These are phyloP conservation scores for Mantis religiosa DNA, from an alignment of 2,888 invertebrate genomes.

Conservation along the genomic window DNA sequence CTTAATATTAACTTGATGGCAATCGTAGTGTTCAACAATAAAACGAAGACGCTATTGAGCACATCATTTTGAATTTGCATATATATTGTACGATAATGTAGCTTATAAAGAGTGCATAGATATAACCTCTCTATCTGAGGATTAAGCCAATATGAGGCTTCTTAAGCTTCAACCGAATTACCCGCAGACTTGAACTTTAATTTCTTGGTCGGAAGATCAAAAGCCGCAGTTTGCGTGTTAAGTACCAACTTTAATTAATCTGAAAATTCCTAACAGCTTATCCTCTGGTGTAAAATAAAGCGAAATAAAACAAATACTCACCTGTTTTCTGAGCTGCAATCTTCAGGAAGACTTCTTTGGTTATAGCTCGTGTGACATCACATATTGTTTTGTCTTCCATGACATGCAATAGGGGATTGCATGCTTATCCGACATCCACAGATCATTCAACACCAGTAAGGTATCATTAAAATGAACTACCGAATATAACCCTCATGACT, in stretches of 20 bases:
- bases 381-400: not conserved
- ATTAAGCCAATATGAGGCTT: not conserved
- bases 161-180: not conserved
- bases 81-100: too few relatives aligned
- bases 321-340: not conserved
- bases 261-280: not conserved
- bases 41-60: too few relatives aligned
- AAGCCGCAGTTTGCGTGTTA: not conserved
- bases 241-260: not conserved
- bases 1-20: too few relatives aligned
- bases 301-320: not conserved
- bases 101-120: too few relatives aligned
- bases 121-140: not conserved
- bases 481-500: too few relatives aligned
- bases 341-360: not conserved
- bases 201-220: not conserved
- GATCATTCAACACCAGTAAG: not conserved
- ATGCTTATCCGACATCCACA: not conserved
- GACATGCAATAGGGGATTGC: not conserved
- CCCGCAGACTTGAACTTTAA: not conserved
- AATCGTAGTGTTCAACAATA: too few relatives aligned
- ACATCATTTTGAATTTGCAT: too few relatives aligned
- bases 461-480: too few relatives aligned
- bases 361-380: not conserved
- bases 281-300: not conserved